Conservation (phyloP, 2,888 invertebrate species). For the Hypolimnas misippus region DNA sequence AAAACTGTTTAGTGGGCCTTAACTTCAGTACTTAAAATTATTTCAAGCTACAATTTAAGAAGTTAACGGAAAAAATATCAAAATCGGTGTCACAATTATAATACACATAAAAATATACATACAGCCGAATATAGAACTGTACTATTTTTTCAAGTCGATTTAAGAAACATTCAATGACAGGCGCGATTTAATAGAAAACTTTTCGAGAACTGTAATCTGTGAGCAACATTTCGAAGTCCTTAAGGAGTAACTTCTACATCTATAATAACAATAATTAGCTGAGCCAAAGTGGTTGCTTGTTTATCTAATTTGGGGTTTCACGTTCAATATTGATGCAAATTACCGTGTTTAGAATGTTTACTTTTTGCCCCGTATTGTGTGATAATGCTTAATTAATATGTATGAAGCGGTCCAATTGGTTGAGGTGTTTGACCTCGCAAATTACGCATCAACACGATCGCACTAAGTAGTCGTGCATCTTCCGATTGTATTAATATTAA, state of each 20-base stretch:
- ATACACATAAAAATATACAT: no score
- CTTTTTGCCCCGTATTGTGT: constrained; percentile 24
- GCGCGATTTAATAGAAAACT: no score
- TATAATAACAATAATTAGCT: background rate
- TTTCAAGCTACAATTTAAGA: no score
- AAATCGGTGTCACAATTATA: no score
- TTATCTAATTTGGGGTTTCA: constrained; percentile 2
- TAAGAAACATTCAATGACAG: no score
- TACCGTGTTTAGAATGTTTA: constrained; percentile 31
- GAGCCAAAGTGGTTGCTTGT: background rate
- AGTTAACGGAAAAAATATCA: no score
- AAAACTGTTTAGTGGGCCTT: no score
- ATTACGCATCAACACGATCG: constrained; percentile 35
- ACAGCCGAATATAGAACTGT: no score
- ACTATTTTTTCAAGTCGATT: no score
- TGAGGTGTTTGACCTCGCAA: constrained; percentile 31
- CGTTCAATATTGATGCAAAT: constrained; percentile 15
- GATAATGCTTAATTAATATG: constrained; percentile 37
- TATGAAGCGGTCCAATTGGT: constrained; percentile 26
- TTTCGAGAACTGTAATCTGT: no score
- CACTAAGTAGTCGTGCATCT: constrained; percentile 26
- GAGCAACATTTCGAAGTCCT: no score
- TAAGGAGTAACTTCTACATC: background rate
- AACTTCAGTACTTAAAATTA: no score
- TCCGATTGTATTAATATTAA: constrained; percentile 26